A percentile compares a stretch with the other conserved stretches of the same genome.
Conservation (phyloP, 2,797 vertebrate species). For the Columba guinea region DNA sequence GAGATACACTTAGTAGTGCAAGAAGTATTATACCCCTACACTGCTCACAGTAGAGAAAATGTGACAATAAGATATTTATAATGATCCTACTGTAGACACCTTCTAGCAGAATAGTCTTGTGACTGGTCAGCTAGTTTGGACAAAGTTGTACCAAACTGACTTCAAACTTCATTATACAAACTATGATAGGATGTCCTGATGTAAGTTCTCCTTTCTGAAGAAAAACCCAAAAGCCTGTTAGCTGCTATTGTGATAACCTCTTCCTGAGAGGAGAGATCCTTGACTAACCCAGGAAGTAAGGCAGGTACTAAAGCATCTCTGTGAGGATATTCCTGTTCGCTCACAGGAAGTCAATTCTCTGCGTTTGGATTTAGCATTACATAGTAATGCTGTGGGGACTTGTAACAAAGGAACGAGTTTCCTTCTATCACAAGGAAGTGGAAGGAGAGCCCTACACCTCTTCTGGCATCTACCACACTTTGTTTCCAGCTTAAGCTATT, state of each 20-base stretch:
- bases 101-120: background rate
- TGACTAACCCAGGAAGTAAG: background rate
- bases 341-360: background rate
- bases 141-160: background rate
- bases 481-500: background rate
- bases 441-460: background rate
- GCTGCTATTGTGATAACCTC: background rate
- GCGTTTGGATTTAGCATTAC: background rate
- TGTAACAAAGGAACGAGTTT: background rate
- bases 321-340: background rate
- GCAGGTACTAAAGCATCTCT: background rate
- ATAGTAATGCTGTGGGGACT: rapidly evolving
- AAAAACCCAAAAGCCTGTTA: background rate
- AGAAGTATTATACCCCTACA: background rate
- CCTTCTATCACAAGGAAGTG: background rate
- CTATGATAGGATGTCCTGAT: background rate
- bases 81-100: background rate
- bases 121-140: background rate
- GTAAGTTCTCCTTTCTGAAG: background rate
- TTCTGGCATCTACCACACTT: background rate
- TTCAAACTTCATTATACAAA: background rate
- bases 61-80: background rate
- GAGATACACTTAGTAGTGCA: background rate
- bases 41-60: background rate
- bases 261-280: background rate